Conservation (phyloP, 2,113 vertebrate genomes). For the Brachypteracias leptosomus region DNA sequence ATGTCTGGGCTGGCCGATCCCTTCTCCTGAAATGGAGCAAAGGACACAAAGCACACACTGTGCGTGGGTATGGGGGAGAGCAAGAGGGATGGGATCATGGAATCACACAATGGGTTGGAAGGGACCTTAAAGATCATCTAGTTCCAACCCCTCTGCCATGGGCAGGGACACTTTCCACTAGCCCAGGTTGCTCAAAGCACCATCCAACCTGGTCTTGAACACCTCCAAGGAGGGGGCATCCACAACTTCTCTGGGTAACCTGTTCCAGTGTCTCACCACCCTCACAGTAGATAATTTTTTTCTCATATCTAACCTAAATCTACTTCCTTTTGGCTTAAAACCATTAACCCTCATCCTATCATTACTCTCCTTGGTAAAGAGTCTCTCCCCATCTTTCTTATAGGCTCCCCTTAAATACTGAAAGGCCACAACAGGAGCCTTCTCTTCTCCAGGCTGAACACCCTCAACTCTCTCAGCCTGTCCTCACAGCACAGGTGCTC, state of each 20-base stretch:
- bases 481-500: neutral
- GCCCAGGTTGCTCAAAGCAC: neutral
- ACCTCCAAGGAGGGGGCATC: neutral
- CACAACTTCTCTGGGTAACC: neutral
- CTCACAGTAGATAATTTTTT: neutral
- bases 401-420: neutral
- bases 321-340: neutral
- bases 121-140: neutral
- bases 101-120: neutral
- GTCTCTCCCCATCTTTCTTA: neutral
- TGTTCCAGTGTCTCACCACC: neutral
- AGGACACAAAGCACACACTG: neutral
- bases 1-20: rapidly evolving
- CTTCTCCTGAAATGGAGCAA: too few species aligned
- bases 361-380: neutral
- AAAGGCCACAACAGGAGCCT: neutral
- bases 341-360: neutral
- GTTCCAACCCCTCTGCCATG: neutral
- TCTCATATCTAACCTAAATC: neutral
- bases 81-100: neutral
- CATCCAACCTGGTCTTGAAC: neutral
- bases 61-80: rapidly evolving
- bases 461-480: neutral
- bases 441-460: neutral
- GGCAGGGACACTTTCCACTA: neutral